Conservation (phyloP, 2,113 vertebrate genomes). For the Piaya cayana region DNA sequence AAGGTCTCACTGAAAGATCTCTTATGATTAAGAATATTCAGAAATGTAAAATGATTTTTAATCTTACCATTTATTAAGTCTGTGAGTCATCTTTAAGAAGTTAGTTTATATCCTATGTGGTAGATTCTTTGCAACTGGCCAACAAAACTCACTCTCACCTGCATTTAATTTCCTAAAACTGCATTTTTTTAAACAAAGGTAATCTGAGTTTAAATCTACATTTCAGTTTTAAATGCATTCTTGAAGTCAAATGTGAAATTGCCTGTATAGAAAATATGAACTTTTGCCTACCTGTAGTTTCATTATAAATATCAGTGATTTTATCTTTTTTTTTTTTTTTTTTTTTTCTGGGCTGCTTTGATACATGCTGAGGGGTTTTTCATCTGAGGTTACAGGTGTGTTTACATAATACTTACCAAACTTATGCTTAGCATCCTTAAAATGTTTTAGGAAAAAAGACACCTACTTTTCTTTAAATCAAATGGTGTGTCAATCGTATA, state of each 20-base stretch:
- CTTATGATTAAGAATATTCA: not conserved
- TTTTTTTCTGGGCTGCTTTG: not conserved
- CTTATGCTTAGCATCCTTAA: not conserved
- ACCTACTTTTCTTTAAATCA: not conserved
- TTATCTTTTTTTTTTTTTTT: constrained; percentile 3
- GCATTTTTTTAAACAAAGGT: not conserved
- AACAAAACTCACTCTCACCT: not conserved
- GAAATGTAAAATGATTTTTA: not conserved
- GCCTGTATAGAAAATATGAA: not conserved
- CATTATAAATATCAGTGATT: not conserved
- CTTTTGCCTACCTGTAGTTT: not conserved
- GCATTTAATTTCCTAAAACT: not conserved
- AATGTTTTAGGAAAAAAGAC: not conserved
- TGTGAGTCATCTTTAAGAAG: not conserved
- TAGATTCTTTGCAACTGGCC: not conserved
- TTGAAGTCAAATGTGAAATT: not conserved
- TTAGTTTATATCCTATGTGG: rapidly evolving
- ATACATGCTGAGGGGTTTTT: not conserved
- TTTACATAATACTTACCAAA: not conserved
- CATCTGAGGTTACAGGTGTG: constrained; percentile 5
- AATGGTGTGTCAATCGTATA: not conserved
- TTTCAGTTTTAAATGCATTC: not conserved
- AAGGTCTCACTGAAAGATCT: not conserved
- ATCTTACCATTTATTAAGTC: not conserved
- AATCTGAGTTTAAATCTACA: not conserved